phyloP scores from a whole-genome alignment of 2,113 vertebrate genomes.

The Vireo altiloquus region DNA sequence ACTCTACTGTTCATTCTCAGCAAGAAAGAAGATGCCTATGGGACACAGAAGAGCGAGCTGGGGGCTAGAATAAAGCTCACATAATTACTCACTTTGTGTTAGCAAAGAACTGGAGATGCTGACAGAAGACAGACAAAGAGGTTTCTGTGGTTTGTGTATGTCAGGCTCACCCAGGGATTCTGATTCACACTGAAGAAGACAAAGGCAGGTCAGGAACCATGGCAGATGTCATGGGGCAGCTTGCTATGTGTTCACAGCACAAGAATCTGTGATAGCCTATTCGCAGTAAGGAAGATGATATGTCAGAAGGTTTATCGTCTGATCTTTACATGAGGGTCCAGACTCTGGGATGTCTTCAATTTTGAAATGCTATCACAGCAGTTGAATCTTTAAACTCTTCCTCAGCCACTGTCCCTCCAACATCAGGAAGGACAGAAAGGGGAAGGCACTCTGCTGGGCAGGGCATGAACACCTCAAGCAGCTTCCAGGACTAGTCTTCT shows the following conservation, averaged over 20 bases:
- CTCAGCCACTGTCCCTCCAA: background rate
- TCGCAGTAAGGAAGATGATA: background rate
- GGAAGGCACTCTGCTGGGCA: background rate
- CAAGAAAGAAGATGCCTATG: background rate
- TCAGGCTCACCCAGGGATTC: background rate
- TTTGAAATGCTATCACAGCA: background rate
- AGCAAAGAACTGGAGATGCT: background rate
- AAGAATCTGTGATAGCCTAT: background rate
- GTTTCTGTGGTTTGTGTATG: background rate
- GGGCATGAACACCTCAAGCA: background rate
- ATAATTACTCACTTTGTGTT: background rate
- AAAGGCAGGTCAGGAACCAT: background rate
- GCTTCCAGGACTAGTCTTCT: background rate
- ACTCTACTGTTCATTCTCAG: background rate
- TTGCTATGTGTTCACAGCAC: background rate
- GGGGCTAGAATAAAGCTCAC: background rate
- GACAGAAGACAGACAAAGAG: background rate
- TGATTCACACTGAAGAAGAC: background rate
- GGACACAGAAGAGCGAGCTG: background rate
- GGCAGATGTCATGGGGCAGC: background rate
- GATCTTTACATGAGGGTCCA: background rate
- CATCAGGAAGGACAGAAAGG: background rate
- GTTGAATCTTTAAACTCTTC: background rate
- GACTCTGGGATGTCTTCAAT: background rate
- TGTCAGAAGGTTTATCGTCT: background rate